Evolutionary conservation across 2,113 vertebrate species (phyloP).

Genomic region (Lota lota): DNA sequence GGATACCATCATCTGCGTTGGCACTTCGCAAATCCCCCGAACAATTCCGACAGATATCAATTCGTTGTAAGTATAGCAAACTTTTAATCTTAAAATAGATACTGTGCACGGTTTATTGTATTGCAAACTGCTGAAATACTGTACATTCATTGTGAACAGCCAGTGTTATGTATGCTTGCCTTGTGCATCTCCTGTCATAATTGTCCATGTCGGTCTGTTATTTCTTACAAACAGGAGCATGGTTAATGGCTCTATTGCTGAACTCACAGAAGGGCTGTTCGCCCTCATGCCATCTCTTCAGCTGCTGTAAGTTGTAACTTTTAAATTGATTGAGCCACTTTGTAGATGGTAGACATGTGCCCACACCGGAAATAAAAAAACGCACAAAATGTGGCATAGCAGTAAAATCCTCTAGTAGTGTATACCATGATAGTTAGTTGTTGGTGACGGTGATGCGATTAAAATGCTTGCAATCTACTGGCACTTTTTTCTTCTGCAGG

Average conservation of each 20-base stretch:
- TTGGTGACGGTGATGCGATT: too few species aligned
- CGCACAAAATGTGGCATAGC: too few species aligned
- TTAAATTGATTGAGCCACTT: background rate
- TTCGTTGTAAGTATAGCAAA: constrained; percentile 81
- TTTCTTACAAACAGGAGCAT: constrained; percentile 79
- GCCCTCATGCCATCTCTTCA: constrained; percentile 92
- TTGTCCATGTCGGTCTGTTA: constrained; percentile 5
- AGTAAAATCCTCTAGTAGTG: background rate
- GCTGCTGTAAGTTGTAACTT: constrained; percentile 82
- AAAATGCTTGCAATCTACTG: too few species aligned
- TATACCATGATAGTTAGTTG: too few species aligned
- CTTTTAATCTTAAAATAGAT: background rate
- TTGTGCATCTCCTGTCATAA: background rate
- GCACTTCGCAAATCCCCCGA: constrained; percentile 80
- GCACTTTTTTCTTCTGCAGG: constrained; percentile 64
- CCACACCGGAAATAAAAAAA: background rate
- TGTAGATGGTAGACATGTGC: too few species aligned
- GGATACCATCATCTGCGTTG: constrained; percentile 91
- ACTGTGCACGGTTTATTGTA: background rate
- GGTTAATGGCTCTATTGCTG: constrained; percentile 90
- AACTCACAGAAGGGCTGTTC: constrained; percentile 95
- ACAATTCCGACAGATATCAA: constrained; percentile 84
- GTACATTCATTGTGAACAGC: constrained; percentile 6
- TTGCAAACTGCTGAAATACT: background rate
- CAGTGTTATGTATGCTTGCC: background rate